A percentile compares a stretch with the other conserved stretches of the same genome.
Evolutionary conservation across 2,888 invertebrate species (phyloP).

Genomic region (Pachliopta kotzebuea): DNA sequence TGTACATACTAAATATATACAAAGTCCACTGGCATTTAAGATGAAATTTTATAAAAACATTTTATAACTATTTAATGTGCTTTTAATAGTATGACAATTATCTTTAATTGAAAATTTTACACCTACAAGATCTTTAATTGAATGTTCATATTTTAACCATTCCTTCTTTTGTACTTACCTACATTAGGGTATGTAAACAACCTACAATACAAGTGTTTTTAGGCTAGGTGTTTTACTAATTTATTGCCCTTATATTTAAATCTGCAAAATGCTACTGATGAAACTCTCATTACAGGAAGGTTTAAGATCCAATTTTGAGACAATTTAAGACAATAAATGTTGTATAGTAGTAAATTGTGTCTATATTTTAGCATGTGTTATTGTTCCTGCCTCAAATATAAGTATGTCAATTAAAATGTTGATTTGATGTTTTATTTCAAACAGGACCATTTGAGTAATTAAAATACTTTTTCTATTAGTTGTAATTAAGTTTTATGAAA

Average conservation of each 20-base stretch:
- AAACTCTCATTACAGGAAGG: constrained; percentile 24
- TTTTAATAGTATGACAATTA: background rate
- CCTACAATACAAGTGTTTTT: background rate
- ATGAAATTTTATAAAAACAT: background rate
- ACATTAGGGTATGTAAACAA: background rate
- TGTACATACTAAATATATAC: background rate
- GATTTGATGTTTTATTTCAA: constrained; percentile 36
- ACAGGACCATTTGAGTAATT: too few relatives aligned
- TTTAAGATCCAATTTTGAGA: background rate
- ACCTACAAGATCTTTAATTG: background rate
- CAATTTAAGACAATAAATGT: constrained; percentile 61
- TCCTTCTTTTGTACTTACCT: constrained; percentile 4
- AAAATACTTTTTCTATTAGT: too few relatives aligned
- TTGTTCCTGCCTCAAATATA: constrained; percentile 41
- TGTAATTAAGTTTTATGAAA: too few relatives aligned
- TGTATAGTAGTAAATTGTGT: constrained; percentile 31
- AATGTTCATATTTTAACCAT: constrained; percentile 12
- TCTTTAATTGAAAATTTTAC: background rate
- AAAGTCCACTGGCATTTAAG: constrained; percentile 17
- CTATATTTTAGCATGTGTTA: constrained; percentile 13
- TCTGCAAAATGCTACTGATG: background rate
- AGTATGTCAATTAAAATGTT: constrained; percentile 63
- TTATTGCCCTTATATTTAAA: background rate
- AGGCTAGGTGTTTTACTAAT: background rate
- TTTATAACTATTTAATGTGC: background rate